Conservation (phyloP, 2,888 invertebrate species). For the Eurytoma adleriae region DNA sequence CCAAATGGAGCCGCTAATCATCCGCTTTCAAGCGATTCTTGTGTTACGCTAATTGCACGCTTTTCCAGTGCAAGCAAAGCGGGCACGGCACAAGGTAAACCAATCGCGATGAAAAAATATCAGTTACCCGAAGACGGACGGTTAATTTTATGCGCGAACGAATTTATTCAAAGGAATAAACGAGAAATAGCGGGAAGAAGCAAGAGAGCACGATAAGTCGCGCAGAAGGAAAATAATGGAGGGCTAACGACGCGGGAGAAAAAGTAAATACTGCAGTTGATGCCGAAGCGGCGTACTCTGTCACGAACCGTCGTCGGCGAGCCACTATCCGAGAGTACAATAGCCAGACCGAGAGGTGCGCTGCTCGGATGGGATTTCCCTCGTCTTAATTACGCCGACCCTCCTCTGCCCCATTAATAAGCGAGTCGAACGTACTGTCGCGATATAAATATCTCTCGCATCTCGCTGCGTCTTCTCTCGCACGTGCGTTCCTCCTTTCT, state of each 20-base stretch:
- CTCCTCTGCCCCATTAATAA: constrained; percentile 71
- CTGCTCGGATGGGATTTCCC: constrained; percentile 64
- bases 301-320: constrained; percentile 27
- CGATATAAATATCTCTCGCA: constrained; percentile 71
- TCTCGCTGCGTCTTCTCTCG: not conserved
- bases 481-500: not conserved
- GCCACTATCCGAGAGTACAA: not conserved
- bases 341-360: not conserved
- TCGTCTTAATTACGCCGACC: constrained; percentile 71
- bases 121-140: too few species aligned
- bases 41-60: too few species aligned
- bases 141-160: too few species aligned
- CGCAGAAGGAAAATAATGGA: constrained; percentile 49
- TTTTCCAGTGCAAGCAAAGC: too few species aligned
- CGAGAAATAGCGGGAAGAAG: constrained; percentile 14
- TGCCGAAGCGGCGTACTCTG: constrained; percentile 34
- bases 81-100: too few species aligned
- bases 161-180: not conserved
- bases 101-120: too few species aligned
- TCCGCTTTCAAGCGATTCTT: too few species aligned
- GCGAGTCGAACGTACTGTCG: constrained; percentile 71
- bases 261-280: constrained; percentile 31
- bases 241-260: constrained; percentile 29
- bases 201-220: constrained; percentile 39
- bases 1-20: too few species aligned